Evolutionary conservation across 2,113 vertebrate species (phyloP).

Genomic region (Ictalurus punctatus): DNA sequence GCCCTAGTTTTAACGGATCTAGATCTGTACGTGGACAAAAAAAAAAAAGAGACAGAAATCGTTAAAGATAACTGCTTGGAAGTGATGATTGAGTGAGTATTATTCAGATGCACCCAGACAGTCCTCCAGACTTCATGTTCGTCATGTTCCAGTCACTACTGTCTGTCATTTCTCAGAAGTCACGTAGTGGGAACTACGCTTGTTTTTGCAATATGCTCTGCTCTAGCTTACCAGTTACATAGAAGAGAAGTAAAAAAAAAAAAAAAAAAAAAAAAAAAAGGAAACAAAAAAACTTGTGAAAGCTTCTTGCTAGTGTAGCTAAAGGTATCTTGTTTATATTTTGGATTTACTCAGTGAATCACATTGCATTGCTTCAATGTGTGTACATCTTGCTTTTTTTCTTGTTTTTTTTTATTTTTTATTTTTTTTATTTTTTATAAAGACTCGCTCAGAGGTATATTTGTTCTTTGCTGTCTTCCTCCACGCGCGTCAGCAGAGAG

Average conservation of each 20-base stretch:
- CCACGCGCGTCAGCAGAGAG: constrained; percentile 18
- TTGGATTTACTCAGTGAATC: not conserved
- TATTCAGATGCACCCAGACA: constrained; percentile 27
- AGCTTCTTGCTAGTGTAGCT: not conserved
- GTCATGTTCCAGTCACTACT: constrained; percentile 18
- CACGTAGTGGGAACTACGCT: constrained; percentile 16
- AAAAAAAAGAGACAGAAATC: too few species aligned
- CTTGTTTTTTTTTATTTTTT: too few species aligned
- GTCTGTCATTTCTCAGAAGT: constrained; percentile 52
- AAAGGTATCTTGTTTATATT: constrained; percentile 25
- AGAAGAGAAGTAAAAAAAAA: not conserved
- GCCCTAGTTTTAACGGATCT: not conserved
- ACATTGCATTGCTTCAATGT: not conserved
- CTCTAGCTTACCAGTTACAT: not conserved
- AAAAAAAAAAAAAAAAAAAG: not conserved
- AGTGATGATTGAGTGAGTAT: constrained; percentile 22
- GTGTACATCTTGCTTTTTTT: not conserved
- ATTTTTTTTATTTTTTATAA: too few species aligned
- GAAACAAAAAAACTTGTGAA: not conserved
- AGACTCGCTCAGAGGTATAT: not conserved
- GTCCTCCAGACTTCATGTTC: constrained; percentile 42
- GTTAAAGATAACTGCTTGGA: not conserved
- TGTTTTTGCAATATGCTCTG: constrained; percentile 3
- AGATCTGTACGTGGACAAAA: not conserved
- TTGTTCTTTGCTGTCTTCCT: constrained; percentile 38